Conservation (phyloP, 2,888 invertebrate species). For the Drosophila mayaguana region DNA sequence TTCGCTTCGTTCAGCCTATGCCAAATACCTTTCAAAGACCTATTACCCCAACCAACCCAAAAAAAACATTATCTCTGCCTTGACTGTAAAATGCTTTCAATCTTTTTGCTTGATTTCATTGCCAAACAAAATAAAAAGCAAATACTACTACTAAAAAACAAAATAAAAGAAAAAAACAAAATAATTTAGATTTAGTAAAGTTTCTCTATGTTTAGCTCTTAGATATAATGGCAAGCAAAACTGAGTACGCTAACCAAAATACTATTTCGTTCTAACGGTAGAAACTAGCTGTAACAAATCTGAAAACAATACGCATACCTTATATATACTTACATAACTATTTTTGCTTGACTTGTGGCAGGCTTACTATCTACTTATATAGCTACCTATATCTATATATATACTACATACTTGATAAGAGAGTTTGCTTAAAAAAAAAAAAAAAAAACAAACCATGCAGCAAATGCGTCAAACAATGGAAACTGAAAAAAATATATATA, state of each 20-base stretch:
- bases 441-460: slow-evolving; percentile 54
- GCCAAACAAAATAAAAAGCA: slow-evolving; percentile 11
- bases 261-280: slow-evolving; percentile 58
- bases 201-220: slow-evolving; percentile 63
- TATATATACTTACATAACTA: slow-evolving; percentile 26
- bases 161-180: neutral
- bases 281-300: slow-evolving; percentile 66
- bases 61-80: slow-evolving; percentile 36
- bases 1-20: slow-evolving; percentile 39
- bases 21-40: slow-evolving; percentile 22
- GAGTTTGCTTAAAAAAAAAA: slow-evolving; percentile 65
- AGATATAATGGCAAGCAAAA: slow-evolving; percentile 60
- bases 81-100: slow-evolving; percentile 42
- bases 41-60: neutral
- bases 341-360: slow-evolving; percentile 64
- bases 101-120: slow-evolving; percentile 48
- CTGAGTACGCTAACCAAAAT: slow-evolving; percentile 62
- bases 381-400: slow-evolving; percentile 30
- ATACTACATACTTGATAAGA: slow-evolving; percentile 49
- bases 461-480: slow-evolving; percentile 37
- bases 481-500: slow-evolving; percentile 20
- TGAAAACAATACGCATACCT: slow-evolving; percentile 37
- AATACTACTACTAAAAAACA: neutral
- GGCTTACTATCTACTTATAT: slow-evolving; percentile 46
- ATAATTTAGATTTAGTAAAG: slow-evolving; percentile 22